phyloP scores from a whole-genome alignment of 1,140 invertebrate genomes.

The Drosophila chauvacae region DNA sequence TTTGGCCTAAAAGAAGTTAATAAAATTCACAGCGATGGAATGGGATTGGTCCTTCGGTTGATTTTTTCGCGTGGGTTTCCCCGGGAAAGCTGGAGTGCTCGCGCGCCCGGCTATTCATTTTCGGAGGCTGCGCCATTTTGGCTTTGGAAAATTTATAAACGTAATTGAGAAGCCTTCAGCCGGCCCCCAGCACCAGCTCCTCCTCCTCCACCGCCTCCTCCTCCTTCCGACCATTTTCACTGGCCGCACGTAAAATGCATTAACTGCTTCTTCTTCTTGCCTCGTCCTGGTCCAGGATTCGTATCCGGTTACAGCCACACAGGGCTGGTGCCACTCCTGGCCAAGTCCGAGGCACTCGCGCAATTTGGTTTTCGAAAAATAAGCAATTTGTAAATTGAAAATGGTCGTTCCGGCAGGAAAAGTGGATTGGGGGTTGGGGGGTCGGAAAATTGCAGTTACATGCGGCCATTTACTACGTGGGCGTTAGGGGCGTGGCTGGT shows the following conservation, averaged over 20 bases:
- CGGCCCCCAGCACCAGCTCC: not conserved
- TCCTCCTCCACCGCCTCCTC: not conserved
- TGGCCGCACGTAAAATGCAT: conserved; percentile 81
- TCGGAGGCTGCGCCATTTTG: conserved; percentile 68
- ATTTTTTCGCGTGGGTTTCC: conserved; percentile 5
- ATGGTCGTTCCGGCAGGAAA: conserved; percentile 49
- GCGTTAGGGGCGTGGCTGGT: conserved; percentile 30
- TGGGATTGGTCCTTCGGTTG: conserved; percentile 13
- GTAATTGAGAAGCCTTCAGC: conserved; percentile 67
- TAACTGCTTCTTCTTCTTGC: conserved; percentile 61
- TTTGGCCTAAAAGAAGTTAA: conserved; percentile 80
- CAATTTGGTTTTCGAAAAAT: conserved; percentile 82
- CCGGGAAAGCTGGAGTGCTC: not conserved
- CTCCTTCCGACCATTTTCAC: conserved; percentile 34
- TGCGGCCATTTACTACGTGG: conserved; percentile 51
- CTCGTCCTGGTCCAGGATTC: conserved; percentile 35
- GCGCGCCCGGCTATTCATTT: conserved; percentile 63
- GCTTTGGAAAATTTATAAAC: conserved; percentile 77
- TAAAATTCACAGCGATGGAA: conserved; percentile 61
- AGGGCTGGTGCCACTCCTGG: conserved; percentile 22
- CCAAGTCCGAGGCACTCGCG: conserved; percentile 77
- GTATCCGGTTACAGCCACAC: conserved; percentile 45
- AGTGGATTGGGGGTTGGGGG: conserved; percentile 3
- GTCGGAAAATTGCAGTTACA: conserved; percentile 53
- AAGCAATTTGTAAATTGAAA: conserved; percentile 84